phyloP scores from a whole-genome alignment of 2,113 vertebrate species.

The Marmota flaviventris region DNA sequence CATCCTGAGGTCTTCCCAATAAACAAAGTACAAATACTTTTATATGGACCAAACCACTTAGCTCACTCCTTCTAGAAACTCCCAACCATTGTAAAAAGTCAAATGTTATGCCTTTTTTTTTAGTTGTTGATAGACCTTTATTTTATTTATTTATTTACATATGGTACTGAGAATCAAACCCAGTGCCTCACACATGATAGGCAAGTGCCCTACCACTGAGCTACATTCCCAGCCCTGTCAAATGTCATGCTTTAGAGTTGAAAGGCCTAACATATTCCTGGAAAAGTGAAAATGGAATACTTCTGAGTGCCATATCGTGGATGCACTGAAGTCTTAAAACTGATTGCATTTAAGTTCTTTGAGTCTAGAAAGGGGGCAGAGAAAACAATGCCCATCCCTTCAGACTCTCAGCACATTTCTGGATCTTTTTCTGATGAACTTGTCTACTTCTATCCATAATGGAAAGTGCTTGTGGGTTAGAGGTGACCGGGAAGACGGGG shows the following conservation, averaged over 20 bases:
- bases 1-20: neutral
- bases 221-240: neutral
- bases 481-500: conserved; percentile 68
- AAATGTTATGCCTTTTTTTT: neutral
- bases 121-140: too few relatives aligned
- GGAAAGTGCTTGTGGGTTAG: conserved; percentile 70
- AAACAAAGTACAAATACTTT: conserved; percentile 20
- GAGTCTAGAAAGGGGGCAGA: conserved; percentile 43
- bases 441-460: conserved; percentile 34
- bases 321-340: neutral
- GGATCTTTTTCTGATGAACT: conserved; percentile 71
- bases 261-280: conserved; percentile 49
- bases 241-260: conserved; percentile 33
- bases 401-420: conserved; percentile 41
- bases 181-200: too few relatives aligned
- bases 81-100: conserved; percentile 5
- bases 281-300: conserved; percentile 36
- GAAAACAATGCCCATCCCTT: conserved; percentile 73
- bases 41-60: neutral
- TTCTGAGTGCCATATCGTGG: neutral
- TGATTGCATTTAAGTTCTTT: conserved; percentile 55
- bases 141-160: too few relatives aligned
- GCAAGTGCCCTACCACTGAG: too few relatives aligned
- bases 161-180: too few relatives aligned
- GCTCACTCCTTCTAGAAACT: conserved; percentile 24